These are phyloP conservation scores for Cheilinus undulatus DNA, from an alignment of 2,113 vertebrate species.

Conservation along the genomic window DNA sequence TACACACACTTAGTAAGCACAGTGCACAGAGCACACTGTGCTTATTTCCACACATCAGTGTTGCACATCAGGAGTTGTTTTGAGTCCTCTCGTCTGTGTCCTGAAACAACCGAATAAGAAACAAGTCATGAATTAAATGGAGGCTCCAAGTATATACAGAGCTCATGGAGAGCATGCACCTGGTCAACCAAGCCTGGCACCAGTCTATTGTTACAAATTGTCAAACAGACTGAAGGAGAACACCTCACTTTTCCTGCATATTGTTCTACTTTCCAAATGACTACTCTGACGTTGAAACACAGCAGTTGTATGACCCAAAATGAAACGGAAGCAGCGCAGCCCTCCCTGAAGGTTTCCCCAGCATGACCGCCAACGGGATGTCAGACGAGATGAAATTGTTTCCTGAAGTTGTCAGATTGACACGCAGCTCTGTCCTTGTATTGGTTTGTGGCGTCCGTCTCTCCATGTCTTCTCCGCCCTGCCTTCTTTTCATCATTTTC, in stretches of 20 bases:
- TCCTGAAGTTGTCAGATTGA: slow-evolving; percentile 76
- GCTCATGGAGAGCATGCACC: slow-evolving; percentile 2
- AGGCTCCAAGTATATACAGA: not conserved
- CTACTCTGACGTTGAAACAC: slow-evolving; percentile 48
- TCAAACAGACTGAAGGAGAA: slow-evolving; percentile 32
- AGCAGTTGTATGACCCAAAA: slow-evolving; percentile 41
- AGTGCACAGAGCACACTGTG: slow-evolving; percentile 25
- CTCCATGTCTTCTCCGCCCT: slow-evolving; percentile 59
- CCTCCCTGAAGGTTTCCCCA: slow-evolving; percentile 37
- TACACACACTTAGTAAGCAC: slow-evolving; percentile 46
- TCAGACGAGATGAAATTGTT: slow-evolving; percentile 76
- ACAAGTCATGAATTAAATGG: slow-evolving; percentile 38
- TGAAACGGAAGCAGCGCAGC: slow-evolving; percentile 19
- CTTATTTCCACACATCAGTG: slow-evolving; percentile 18
- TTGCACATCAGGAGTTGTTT: slow-evolving; percentile 35
- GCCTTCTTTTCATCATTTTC: slow-evolving; percentile 69
- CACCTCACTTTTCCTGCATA: slow-evolving; percentile 31
- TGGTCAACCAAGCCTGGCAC: not conserved
- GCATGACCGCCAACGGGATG: slow-evolving; percentile 51
- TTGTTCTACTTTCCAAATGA: slow-evolving; percentile 54
- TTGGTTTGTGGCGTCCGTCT: slow-evolving; percentile 66
- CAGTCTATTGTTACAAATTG: slow-evolving; percentile 32
- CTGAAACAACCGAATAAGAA: slow-evolving; percentile 17
- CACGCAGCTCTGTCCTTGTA: slow-evolving; percentile 50
- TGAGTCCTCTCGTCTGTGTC: slow-evolving; percentile 49